phyloP scores from a whole-genome alignment of 2,113 vertebrate species.

The Xenopus laevis region DNA sequence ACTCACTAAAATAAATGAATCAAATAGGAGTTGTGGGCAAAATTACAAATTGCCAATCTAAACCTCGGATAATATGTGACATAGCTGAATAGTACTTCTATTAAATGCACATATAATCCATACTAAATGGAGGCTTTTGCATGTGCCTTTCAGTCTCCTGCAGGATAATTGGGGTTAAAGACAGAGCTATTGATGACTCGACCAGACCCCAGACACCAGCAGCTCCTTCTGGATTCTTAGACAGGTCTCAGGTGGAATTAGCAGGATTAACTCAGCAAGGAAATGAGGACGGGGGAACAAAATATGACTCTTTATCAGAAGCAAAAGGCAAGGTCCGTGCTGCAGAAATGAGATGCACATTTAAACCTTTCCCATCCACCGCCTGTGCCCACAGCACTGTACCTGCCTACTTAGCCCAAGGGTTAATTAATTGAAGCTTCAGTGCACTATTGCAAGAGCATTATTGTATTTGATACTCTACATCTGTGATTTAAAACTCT shows the following conservation, averaged over 20 bases:
- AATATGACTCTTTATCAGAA: constrained; percentile 85
- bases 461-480: constrained; percentile 88
- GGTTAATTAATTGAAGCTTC: constrained; percentile 95
- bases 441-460: constrained; percentile 80
- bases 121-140: constrained; percentile 5
- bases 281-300: constrained; percentile 88
- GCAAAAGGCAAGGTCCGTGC: constrained; percentile 79
- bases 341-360: constrained; percentile 97
- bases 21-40: not conserved
- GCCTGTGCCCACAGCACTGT: constrained; percentile 84
- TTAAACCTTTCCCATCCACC: constrained; percentile 91
- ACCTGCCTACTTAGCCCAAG: constrained; percentile 81
- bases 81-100: constrained; percentile 2
- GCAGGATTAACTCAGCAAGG: constrained; percentile 81
- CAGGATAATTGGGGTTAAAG: constrained; percentile 38
- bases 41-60: not conserved
- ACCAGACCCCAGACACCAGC: constrained; percentile 76
- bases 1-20: no score
- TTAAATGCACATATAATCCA: not conserved
- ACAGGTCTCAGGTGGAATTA: constrained; percentile 81
- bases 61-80: not conserved
- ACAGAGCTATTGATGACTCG: constrained; percentile 56
- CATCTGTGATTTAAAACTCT: constrained; percentile 94
- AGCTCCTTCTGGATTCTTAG: constrained; percentile 76
- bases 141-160: not conserved